phyloP scores from a whole-genome alignment of 1,140 invertebrate species.

The Macrostomum lignano region DNA sequence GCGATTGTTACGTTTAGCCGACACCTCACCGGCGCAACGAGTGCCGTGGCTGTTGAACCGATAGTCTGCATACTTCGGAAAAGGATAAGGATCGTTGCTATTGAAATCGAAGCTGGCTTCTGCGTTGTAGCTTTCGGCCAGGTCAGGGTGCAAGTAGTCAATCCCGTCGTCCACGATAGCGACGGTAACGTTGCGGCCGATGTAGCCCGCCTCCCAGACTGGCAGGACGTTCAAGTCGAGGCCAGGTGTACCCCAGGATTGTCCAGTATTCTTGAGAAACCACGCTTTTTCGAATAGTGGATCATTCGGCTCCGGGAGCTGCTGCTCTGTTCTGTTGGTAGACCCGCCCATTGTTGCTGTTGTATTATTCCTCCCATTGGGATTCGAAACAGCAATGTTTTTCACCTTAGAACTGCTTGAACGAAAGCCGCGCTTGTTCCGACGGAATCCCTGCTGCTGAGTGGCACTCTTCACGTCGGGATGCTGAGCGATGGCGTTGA shows the following conservation, averaged over 20 bases:
- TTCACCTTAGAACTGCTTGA: no score
- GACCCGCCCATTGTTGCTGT: no score
- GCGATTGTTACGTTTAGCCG: conserved; percentile 53
- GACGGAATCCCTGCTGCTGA: background rate
- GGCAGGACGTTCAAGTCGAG: conserved; percentile 89
- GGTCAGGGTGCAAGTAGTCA: conserved; percentile 5
- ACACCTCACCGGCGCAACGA: conserved; percentile 85
- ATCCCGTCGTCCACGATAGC: conserved; percentile 97
- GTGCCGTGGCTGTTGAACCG: conserved; percentile 92
- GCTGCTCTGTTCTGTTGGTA: no score
- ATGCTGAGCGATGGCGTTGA: no score
- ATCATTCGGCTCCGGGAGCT: no score
- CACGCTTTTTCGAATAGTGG: conserved; percentile 74
- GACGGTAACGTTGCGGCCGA: conserved; percentile 86
- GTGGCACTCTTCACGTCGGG: background rate
- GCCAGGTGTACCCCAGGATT: conserved; percentile 79
- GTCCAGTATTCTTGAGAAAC: conserved; percentile 89
- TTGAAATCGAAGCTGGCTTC: conserved; percentile 86
- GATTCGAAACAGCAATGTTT: no score
- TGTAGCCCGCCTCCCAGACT: conserved; percentile 64
- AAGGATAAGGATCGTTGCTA: conserved; percentile 81
- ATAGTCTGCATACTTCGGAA: conserved; percentile 76
- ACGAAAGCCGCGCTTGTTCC: conserved; percentile 3
- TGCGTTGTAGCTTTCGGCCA: conserved; percentile 32
- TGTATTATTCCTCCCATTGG: no score